A percentile compares a stretch with the other conserved stretches of the same genome.
phyloP scores from a whole-genome alignment of 2,113 vertebrate genomes.

The Cariama cristata region DNA sequence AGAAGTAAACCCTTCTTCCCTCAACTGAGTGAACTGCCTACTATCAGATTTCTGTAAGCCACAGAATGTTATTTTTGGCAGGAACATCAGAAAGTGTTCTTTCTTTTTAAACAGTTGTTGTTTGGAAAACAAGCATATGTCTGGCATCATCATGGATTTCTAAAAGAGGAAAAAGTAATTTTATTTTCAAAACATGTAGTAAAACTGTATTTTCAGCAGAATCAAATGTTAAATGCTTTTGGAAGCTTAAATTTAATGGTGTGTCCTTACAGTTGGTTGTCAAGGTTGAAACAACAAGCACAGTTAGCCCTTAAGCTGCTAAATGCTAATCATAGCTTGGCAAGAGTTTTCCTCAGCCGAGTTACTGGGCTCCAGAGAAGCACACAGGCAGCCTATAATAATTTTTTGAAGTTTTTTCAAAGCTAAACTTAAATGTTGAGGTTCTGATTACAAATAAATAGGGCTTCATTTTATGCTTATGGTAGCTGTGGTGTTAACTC shows the following conservation, averaged over 20 bases:
- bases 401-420: not conserved
- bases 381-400: not conserved
- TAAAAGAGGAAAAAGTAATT: conserved; percentile 54
- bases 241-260: conserved; percentile 24
- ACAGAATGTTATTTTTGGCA: conserved; percentile 73
- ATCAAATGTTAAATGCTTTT: conserved; percentile 42
- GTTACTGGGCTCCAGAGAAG: not conserved
- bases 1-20: not conserved
- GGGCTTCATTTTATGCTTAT: not conserved
- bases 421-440: not conserved
- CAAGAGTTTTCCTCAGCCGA: not conserved
- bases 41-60: conserved; percentile 54
- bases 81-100: conserved; percentile 65
- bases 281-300: not conserved
- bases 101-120: conserved; percentile 74
- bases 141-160: conserved; percentile 51
- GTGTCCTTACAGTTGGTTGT: not conserved
- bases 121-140: conserved; percentile 80
- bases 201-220: conserved; percentile 44
- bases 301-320: not conserved
- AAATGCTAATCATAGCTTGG: not conserved
- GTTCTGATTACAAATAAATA: not conserved
- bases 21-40: conserved; percentile 10
- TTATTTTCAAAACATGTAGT: conserved; percentile 61
- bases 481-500: not conserved